Conservation (phyloP, 2,113 vertebrate species). For the Elgaria multicarinata region DNA sequence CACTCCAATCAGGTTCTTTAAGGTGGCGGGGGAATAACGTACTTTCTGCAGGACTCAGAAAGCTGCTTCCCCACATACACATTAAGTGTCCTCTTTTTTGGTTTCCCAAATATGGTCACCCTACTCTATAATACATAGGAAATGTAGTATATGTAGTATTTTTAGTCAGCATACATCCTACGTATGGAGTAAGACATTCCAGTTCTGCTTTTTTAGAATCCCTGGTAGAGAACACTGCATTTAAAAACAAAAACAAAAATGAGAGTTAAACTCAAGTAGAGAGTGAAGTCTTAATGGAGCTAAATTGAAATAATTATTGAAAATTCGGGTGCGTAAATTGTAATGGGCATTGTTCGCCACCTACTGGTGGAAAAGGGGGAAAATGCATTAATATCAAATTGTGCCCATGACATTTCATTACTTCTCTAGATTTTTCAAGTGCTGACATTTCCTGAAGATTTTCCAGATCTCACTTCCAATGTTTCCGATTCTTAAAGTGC, state of each 20-base stretch:
- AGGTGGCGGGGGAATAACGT: too few relatives aligned
- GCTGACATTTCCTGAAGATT: background rate
- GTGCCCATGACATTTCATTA: constrained; percentile 8
- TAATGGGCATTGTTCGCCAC: constrained; percentile 55
- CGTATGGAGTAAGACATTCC: constrained; percentile 60
- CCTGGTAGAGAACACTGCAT: constrained; percentile 63
- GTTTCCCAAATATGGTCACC: too few relatives aligned
- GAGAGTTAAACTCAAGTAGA: constrained; percentile 34
- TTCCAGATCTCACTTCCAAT: background rate
- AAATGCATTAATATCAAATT: rapidly evolving
- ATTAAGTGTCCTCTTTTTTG: too few relatives aligned
- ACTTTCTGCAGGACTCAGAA: too few relatives aligned
- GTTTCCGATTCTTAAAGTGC: background rate
- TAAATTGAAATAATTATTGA: background rate
- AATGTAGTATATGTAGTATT: too few relatives aligned
- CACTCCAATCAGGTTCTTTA: too few relatives aligned
- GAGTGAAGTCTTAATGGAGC: constrained; percentile 17
- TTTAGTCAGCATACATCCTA: constrained; percentile 59
- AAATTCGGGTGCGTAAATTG: background rate
- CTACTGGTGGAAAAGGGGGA: constrained; percentile 55
- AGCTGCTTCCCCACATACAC: too few relatives aligned
- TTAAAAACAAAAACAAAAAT: constrained; percentile 51
- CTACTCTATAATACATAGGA: too few relatives aligned
- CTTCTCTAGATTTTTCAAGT: background rate
- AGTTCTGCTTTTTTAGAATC: constrained; percentile 57